Evolutionary conservation across 1,140 invertebrate species (phyloP).

Genomic region (Hormaphis cornu): DNA sequence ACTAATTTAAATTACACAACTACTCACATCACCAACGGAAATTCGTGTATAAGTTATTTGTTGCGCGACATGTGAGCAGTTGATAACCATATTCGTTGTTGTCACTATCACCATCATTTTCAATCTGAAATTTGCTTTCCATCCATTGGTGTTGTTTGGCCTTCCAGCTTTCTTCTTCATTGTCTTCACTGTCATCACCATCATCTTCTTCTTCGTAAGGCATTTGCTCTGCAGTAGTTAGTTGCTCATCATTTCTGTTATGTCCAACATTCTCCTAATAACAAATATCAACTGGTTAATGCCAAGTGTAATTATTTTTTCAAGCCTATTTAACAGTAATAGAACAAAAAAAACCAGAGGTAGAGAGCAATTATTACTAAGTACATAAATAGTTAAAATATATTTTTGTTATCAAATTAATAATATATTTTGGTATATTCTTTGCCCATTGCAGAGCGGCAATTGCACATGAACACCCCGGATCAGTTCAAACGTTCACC

Average conservation of each 20-base stretch:
- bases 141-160: neutral
- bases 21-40: slow-evolving; percentile 4
- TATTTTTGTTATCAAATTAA: too few species aligned
- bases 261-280: neutral
- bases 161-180: neutral
- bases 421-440: too few species aligned
- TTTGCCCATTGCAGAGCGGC: too few species aligned
- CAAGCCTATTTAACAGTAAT: too few species aligned
- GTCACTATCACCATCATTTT: neutral
- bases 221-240: neutral
- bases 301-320: too few species aligned
- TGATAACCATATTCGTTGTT: neutral
- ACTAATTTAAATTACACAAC: too few species aligned
- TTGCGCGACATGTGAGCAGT: neutral
- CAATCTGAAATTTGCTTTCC: neutral
- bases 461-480: too few species aligned
- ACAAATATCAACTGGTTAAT: too few species aligned
- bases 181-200: neutral
- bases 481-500: too few species aligned
- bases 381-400: too few species aligned
- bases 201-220: neutral
- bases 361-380: too few species aligned
- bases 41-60: neutral
- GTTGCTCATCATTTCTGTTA: neutral
- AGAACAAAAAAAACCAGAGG: too few species aligned